phyloP scores from a whole-genome alignment of 2,888 invertebrate species.

The Cephonodes hylas region DNA sequence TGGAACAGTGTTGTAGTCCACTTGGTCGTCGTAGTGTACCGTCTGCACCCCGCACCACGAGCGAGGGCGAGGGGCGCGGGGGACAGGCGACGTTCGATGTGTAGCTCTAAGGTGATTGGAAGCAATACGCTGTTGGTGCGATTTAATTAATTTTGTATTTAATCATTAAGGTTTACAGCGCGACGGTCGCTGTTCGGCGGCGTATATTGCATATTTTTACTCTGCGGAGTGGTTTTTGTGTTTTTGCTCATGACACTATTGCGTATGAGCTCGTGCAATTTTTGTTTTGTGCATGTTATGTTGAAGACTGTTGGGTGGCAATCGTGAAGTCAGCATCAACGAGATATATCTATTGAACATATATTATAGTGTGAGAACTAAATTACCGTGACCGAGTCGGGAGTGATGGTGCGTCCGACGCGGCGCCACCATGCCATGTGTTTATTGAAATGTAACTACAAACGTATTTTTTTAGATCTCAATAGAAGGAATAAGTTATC shows the following conservation, averaged over 20 bases:
- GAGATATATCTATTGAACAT: neutral
- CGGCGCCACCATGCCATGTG: neutral
- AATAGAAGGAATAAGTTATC: slow-evolving; percentile 62
- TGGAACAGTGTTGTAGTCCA: slow-evolving; percentile 6
- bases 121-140: slow-evolving; percentile 9
- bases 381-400: neutral
- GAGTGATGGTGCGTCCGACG: neutral
- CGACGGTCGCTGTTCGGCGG: neutral
- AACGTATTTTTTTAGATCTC: slow-evolving; percentile 67
- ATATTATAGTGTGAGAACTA: neutral
- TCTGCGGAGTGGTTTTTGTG: neutral
- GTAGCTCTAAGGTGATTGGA: neutral
- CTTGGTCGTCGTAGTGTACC: neutral
- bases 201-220: neutral
- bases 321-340: neutral
- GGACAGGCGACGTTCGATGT: neutral
- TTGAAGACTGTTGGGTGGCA: neutral
- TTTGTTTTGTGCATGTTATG: neutral
- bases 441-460: slow-evolving; percentile 10
- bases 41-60: neutral
- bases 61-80: no score
- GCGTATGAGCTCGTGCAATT: neutral
- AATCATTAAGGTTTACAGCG: neutral
- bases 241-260: neutral
- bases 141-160: neutral